These are phyloP conservation scores for Bhutanitis thaidina DNA, from an alignment of 2,888 invertebrate genomes.

Conservation along the genomic window DNA sequence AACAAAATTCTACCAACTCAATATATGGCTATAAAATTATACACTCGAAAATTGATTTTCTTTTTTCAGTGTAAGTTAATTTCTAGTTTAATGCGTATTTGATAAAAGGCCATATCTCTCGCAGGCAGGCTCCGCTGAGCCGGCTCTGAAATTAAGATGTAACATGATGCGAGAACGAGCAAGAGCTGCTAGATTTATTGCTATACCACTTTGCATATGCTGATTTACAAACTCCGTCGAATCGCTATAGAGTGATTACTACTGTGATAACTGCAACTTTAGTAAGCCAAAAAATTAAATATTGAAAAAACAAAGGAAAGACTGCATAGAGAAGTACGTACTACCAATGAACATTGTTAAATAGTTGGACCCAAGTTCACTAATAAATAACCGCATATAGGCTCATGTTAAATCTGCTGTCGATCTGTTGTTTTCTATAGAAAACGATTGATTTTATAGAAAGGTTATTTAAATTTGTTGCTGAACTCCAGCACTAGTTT, in stretches of 20 bases:
- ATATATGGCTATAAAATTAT: no score
- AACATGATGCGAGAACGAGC: constrained; percentile 82
- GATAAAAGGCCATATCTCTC: constrained; percentile 78
- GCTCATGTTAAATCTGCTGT: no score
- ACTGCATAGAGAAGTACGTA: no score
- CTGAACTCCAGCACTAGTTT: no score
- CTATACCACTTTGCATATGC: constrained; percentile 81
- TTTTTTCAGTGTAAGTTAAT: constrained; percentile 69
- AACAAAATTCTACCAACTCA: no score
- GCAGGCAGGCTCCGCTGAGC: constrained; percentile 75
- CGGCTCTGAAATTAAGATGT: constrained; percentile 81
- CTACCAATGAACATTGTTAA: no score
- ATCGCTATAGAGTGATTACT: constrained; percentile 42
- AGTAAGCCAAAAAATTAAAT: constrained; percentile 29
- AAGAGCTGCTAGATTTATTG: constrained; percentile 80
- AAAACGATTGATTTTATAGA: no score
- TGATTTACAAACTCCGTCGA: constrained; percentile 77
- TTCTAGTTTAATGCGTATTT: constrained; percentile 77
- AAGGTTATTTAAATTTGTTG: no score
- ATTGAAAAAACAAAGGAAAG: no score
- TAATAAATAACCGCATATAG: no score
- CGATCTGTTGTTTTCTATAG: no score
- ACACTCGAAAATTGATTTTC: background rate
- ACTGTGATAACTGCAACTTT: constrained; percentile 38
- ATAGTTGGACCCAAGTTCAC: no score